phyloP scores from a whole-genome alignment of 2,797 vertebrate genomes.

The Chelonia mydas region DNA sequence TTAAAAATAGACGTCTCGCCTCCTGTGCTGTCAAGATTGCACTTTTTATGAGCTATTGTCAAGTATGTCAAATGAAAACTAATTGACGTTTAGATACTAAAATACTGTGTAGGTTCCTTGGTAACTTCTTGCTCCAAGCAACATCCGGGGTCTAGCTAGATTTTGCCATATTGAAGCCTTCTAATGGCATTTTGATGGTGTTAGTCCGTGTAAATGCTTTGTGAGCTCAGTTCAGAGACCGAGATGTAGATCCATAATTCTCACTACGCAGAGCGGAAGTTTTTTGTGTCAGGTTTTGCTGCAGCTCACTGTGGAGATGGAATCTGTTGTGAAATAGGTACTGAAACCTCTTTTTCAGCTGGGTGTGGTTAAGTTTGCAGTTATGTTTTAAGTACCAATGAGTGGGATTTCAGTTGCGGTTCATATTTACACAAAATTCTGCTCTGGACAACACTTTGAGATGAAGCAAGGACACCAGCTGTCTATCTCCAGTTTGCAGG shows the following conservation, averaged over 20 bases:
- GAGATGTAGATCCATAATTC: not conserved
- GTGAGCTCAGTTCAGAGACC: not conserved
- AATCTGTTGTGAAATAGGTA: not conserved
- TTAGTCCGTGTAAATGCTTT: not conserved
- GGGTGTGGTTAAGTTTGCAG: not conserved
- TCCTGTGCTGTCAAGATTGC: slow-evolving; percentile 18
- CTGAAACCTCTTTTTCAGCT: not conserved
- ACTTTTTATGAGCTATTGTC: slow-evolving; percentile 44
- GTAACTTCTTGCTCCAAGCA: not conserved
- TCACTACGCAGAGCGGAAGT: not conserved
- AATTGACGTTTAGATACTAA: slow-evolving; percentile 9
- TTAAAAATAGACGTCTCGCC: slow-evolving; percentile 56
- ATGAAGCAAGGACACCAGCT: rapidly evolving
- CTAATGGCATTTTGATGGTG: not conserved
- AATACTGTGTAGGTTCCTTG: not conserved
- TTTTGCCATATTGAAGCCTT: not conserved
- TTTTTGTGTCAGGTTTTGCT: not conserved
- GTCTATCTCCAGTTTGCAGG: not conserved
- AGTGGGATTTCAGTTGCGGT: not conserved
- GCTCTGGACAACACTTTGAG: not conserved
- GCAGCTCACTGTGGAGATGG: not conserved
- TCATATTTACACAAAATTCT: not conserved
- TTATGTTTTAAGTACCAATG: not conserved
- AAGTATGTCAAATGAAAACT: slow-evolving; percentile 31
- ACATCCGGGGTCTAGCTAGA: not conserved